phyloP scores from a whole-genome alignment of 2,888 invertebrate species.

The Scaptomyza parva region DNA sequence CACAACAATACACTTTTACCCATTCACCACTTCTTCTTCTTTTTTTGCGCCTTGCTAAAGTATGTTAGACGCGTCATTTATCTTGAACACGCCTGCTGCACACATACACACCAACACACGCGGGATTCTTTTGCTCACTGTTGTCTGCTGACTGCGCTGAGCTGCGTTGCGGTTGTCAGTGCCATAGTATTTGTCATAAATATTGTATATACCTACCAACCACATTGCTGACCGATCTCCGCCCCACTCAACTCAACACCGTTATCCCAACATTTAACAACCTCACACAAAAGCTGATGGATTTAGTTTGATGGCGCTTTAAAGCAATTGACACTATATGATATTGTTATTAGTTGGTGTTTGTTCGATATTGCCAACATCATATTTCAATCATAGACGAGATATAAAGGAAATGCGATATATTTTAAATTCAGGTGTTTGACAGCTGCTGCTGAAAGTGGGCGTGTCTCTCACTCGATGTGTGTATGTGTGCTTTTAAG shows the following conservation, averaged over 20 bases:
- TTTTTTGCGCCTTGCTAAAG: constrained; percentile 38
- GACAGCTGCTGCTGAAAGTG: constrained; percentile 34
- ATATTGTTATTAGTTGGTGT: constrained; percentile 21
- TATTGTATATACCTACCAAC: constrained; percentile 57
- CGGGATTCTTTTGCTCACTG: background rate
- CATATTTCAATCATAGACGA: constrained; percentile 33
- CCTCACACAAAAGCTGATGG: constrained; percentile 35
- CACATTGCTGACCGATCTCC: constrained; percentile 11
- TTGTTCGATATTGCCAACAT: no score
- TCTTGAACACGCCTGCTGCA: constrained; percentile 54
- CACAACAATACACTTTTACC: constrained; percentile 33
- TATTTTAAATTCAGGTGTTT: constrained; percentile 63
- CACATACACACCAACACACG: background rate
- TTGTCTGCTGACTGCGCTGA: background rate
- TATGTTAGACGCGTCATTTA: constrained; percentile 70
- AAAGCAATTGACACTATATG: constrained; percentile 21
- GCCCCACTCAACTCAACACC: background rate
- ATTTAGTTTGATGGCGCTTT: constrained; percentile 73
- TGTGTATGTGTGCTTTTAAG: constrained; percentile 68
- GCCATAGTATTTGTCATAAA: constrained; percentile 73
- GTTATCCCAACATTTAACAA: background rate
- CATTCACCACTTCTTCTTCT: background rate
- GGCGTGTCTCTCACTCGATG: constrained; percentile 62
- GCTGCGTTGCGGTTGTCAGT: constrained; percentile 34
- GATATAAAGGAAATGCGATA: constrained; percentile 17